A percentile compares a stretch with the other conserved stretches of the same genome.
Evolutionary conservation across 2,113 vertebrate species (phyloP).

Genomic region (Arothron firmamentum): DNA sequence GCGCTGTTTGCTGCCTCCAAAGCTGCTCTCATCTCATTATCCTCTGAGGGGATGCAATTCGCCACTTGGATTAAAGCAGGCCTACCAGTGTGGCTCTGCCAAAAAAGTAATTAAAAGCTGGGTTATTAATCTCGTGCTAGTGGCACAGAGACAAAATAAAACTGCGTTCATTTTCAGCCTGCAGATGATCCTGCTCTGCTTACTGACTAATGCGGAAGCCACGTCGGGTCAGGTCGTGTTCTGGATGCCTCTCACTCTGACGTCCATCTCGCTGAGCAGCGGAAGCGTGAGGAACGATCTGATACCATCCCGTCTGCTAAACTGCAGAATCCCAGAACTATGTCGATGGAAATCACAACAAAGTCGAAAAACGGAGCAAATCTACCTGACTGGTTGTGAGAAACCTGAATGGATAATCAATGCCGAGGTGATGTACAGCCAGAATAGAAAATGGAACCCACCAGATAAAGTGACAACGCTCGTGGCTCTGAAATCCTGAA

Average conservation of each 20-base stretch:
- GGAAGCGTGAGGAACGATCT: conserved; percentile 38
- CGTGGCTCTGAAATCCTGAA: conserved; percentile 42
- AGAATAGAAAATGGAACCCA: conserved; percentile 38
- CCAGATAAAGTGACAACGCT: conserved; percentile 20
- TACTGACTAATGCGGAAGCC: conserved; percentile 1
- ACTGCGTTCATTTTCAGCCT: conserved; percentile 52
- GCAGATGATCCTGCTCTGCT: conserved; percentile 15
- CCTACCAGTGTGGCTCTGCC: conserved; percentile 40
- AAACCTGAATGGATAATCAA: conserved; percentile 33
- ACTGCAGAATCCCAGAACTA: conserved; percentile 26
- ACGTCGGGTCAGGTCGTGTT: conserved; percentile 48
- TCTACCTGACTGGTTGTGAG: conserved; percentile 27
- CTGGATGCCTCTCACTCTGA: conserved; percentile 49
- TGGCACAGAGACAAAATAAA: conserved; percentile 56
- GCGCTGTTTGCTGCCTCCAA: conserved; percentile 31
- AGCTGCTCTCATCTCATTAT: conserved; percentile 48
- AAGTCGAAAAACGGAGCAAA: conserved; percentile 16
- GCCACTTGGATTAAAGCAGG: conserved; percentile 34
- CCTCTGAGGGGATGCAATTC: conserved; percentile 42
- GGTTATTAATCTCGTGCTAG: conserved; percentile 68
- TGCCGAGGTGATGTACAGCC: conserved; percentile 29
- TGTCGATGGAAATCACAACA: conserved; percentile 31
- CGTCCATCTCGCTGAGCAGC: conserved; percentile 32
- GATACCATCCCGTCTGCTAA: conserved; percentile 22
- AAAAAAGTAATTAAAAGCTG: conserved; percentile 67